These are phyloP conservation scores for Pangasius djambal DNA, from an alignment of 2,797 vertebrate species.

Conservation along the genomic window DNA sequence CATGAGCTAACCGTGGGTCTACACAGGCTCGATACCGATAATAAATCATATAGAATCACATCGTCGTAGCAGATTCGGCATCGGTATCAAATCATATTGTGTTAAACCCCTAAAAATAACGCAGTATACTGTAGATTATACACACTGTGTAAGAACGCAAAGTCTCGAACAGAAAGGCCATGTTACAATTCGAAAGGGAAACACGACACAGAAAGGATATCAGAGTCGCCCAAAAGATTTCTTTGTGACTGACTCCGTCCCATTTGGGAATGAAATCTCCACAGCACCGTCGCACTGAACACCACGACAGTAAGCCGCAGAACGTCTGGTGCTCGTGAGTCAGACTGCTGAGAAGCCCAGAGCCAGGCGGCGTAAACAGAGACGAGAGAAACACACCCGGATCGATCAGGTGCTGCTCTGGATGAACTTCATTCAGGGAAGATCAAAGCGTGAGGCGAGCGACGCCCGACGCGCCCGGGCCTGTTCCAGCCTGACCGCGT, in stretches of 20 bases:
- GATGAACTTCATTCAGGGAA: neutral
- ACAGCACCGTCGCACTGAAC: neutral
- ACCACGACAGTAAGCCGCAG: neutral
- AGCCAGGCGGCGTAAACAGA: neutral
- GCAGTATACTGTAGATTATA: no score
- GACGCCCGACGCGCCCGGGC: neutral
- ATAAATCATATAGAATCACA: no score
- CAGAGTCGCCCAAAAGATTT: neutral
- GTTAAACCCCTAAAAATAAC: no score
- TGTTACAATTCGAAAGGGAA: no score
- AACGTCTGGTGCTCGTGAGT: neutral
- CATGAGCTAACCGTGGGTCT: no score
- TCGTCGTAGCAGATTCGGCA: no score
- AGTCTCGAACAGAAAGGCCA: no score
- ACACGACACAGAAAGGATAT: no score
- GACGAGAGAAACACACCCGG: neutral
- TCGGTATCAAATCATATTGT: no score
- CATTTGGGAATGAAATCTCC: neutral
- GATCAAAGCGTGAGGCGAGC: neutral
- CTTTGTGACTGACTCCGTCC: neutral
- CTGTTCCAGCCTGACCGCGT: neutral
- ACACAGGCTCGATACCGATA: no score
- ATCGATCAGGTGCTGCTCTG: neutral
- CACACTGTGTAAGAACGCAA: no score
- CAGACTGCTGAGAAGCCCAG: neutral